These are phyloP conservation scores for Ursus arctos DNA, from an alignment of 2,113 vertebrate species.

Conservation along the genomic window DNA sequence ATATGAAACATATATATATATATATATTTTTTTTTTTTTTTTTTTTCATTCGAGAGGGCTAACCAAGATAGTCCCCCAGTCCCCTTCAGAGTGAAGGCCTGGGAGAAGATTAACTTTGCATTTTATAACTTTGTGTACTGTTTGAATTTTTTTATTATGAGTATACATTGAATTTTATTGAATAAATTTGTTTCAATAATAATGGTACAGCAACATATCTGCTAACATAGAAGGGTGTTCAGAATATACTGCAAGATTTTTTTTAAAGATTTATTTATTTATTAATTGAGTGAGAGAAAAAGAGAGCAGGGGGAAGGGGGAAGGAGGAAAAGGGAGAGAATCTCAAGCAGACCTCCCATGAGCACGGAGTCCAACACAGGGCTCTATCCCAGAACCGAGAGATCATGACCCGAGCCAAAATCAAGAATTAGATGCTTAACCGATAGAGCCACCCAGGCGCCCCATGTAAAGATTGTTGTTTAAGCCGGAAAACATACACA, in stretches of 20 bases:
- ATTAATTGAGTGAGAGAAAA: background rate
- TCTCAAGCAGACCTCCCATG: background rate
- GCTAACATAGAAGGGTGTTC: background rate
- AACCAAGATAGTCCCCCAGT: background rate
- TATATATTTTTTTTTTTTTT: too few species aligned
- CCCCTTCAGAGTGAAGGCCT: background rate
- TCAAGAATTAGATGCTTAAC: background rate
- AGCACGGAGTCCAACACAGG: background rate
- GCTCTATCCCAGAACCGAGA: background rate
- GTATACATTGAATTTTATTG: background rate
- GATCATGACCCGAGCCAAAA: background rate
- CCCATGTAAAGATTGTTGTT: background rate
- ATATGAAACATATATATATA: background rate
- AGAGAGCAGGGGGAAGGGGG: background rate
- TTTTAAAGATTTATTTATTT: background rate
- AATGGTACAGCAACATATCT: background rate
- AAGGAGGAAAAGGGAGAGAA: background rate
- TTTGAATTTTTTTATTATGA: constrained; percentile 1
- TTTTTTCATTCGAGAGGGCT: background rate
- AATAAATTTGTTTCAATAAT: constrained; percentile 12
- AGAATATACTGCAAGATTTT: background rate
- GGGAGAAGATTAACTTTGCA: background rate
- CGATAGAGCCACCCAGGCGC: background rate
- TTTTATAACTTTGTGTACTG: background rate
- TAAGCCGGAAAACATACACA: background rate